phyloP scores from a whole-genome alignment of 1,140 invertebrate species.

The Elysia chlorotica region DNA sequence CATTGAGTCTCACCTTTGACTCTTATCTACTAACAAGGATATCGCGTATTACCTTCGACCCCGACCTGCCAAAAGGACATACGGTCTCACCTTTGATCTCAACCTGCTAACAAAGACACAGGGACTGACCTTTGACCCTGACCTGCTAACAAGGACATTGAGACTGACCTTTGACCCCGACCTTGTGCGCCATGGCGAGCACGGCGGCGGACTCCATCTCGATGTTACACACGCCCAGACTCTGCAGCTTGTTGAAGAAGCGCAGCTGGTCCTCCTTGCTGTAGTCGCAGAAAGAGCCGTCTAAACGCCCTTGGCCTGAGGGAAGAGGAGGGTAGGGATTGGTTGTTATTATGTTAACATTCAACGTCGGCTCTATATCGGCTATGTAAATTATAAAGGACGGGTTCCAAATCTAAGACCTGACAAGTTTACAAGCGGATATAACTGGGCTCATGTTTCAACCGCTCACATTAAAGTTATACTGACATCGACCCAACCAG shows the following conservation, averaged over 20 bases:
- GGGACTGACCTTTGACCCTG: not conserved
- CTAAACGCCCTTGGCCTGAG: conserved; percentile 81
- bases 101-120: too few relatives aligned
- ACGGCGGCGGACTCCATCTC: conserved; percentile 97
- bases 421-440: too few relatives aligned
- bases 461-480: too few relatives aligned
- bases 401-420: too few relatives aligned
- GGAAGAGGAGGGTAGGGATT: too few relatives aligned
- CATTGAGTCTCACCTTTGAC: not conserved
- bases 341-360: too few relatives aligned
- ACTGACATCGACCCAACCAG: too few relatives aligned
- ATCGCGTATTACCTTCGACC: not conserved
- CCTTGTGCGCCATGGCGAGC: conserved; percentile 89
- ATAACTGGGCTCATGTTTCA: too few relatives aligned
- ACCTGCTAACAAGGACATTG: not conserved
- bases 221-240: conserved; percentile 88
- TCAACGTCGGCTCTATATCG: too few relatives aligned
- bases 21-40: not conserved
- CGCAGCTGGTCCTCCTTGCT: conserved; percentile 86
- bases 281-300: conserved; percentile 97
- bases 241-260: conserved; percentile 79
- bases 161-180: conserved; percentile 76
- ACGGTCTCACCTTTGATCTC: not conserved
- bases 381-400: too few relatives aligned
- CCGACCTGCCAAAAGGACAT: not conserved